Conservation (phyloP, 2,888 invertebrate genomes). For the Nomada goodeniana region DNA sequence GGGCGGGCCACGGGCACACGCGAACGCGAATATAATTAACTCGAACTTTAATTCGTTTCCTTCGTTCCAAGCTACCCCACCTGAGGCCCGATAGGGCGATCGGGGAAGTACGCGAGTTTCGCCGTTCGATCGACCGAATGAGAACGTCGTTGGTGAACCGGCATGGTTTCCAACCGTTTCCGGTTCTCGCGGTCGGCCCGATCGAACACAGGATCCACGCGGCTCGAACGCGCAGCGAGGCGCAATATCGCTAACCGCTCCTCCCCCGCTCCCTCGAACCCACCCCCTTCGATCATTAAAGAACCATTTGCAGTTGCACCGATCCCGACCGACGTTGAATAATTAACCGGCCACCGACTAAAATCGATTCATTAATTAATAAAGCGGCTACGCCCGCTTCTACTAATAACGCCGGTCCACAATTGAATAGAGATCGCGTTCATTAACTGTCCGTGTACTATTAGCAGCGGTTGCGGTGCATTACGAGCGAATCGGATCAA, state of each 20-base stretch:
- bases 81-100: conserved; percentile 34
- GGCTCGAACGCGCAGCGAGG: background rate
- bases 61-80: background rate
- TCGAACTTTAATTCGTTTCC: conserved; percentile 56
- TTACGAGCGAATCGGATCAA: conserved; percentile 60
- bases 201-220: conserved; percentile 16
- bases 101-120: conserved; percentile 37
- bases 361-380: conserved; percentile 73
- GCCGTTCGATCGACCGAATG: conserved; percentile 1
- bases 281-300: conserved; percentile 58
- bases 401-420: conserved; percentile 70
- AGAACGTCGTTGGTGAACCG: background rate
- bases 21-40: conserved; percentile 56
- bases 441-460: conserved; percentile 68
- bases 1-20: conserved; percentile 35
- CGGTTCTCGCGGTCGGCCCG: conserved; percentile 13
- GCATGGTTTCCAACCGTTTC: conserved; percentile 11
- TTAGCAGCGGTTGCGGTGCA: conserved; percentile 66
- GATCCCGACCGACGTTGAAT: conserved; percentile 67
- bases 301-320: conserved; percentile 67
- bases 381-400: conserved; percentile 68
- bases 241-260: conserved; percentile 11
- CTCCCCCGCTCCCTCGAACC: background rate
- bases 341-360: conserved; percentile 68
- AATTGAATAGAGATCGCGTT: conserved; percentile 73